Evolutionary conservation across 2,888 invertebrate species (phyloP).

Genomic region (Eilema caniola): DNA sequence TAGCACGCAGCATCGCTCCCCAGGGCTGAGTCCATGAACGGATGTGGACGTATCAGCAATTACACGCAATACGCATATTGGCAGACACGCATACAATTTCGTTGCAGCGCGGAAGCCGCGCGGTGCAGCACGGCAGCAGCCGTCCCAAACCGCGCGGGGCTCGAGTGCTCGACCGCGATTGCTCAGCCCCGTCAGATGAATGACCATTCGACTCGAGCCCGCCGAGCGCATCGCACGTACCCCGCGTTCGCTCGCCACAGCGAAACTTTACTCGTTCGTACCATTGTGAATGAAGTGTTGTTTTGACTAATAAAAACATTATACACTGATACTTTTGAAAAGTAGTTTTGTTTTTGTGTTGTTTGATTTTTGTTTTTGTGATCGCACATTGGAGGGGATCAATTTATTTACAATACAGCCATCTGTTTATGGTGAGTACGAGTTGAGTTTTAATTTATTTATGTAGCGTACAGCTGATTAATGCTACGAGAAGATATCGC

Average conservation of each 20-base stretch:
- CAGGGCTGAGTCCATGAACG: constrained; percentile 46
- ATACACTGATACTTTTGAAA: constrained; percentile 65
- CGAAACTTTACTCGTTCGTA: constrained; percentile 78
- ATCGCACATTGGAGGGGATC: constrained; percentile 79
- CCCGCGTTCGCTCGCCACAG: constrained; percentile 60
- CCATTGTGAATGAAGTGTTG: constrained; percentile 78
- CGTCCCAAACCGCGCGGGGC: constrained; percentile 31
- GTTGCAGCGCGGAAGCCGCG: constrained; percentile 54
- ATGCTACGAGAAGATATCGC: constrained; percentile 73
- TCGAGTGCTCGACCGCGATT: constrained; percentile 32
- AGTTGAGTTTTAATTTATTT: constrained; percentile 77
- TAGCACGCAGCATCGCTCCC: constrained; percentile 9
- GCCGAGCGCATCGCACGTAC: constrained; percentile 69
- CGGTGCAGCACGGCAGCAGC: constrained; percentile 23
- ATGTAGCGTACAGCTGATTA: constrained; percentile 77
- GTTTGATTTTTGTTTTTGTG: constrained; percentile 77
- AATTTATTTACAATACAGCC: constrained; percentile 78
- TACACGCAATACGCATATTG: constrained; percentile 66
- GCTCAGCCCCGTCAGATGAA: constrained; percentile 22
- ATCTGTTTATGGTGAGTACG: constrained; percentile 82
- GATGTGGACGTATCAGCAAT: constrained; percentile 72
- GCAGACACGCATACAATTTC: constrained; percentile 66
- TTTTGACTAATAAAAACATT: constrained; percentile 65
- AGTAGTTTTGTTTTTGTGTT: constrained; percentile 79
- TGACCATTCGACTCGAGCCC: constrained; percentile 74